Base-by-base conservation (phyloP, 2,113 vertebrate species). In the Notarius quadriscutis region DNA sequence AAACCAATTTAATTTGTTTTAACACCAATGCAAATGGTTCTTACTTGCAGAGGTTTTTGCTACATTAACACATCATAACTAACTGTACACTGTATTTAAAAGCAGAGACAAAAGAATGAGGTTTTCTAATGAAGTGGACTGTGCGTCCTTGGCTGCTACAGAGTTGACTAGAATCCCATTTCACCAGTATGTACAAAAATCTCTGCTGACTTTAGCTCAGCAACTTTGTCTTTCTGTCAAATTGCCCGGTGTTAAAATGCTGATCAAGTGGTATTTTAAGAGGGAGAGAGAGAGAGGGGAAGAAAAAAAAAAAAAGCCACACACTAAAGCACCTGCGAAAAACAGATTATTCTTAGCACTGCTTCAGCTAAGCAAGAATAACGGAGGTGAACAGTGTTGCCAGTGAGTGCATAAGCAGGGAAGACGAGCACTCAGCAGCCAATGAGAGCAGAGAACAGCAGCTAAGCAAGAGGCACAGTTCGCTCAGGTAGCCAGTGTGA, bases 401-500 rank as follows among this genome's bases (percentile, higher is more conserved):
- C 34, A n/a, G 63, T 65, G 55, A 67, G 69, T 62, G 81, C 50
- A 83, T 75, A 86, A 63, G 86, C 62, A 69, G 55, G 69, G 67
- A 60, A 6, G 65, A 72, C 27, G 27, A 27, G 84, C 17, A 65
- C 27, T 58, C 48, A 55, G 87, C 1, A 69, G 81, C 84, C 75
- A 90, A 69, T 79, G 53, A 30, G 5, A 78, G 83, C 78, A 53
- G 62, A 58, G 71, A n/a, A 83, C 63, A 80, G 55, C 1, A 69
- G 69, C 90, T 91, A 91, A 60, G 87, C 65, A 30, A 91, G 88
- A 77, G 88, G 79, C 1, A 30, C 20, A 18, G 79, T 83, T 30
- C 86, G 86, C 51, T 83, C 82, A 15, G 85, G 51, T 22, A 89
- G 88, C 90, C 90, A 91, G 67, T 84, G 88, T 1, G 86, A 86